These are phyloP conservation scores for Tipula vernalis DNA, from an alignment of 2,888 invertebrate species.

Conservation along the genomic window DNA sequence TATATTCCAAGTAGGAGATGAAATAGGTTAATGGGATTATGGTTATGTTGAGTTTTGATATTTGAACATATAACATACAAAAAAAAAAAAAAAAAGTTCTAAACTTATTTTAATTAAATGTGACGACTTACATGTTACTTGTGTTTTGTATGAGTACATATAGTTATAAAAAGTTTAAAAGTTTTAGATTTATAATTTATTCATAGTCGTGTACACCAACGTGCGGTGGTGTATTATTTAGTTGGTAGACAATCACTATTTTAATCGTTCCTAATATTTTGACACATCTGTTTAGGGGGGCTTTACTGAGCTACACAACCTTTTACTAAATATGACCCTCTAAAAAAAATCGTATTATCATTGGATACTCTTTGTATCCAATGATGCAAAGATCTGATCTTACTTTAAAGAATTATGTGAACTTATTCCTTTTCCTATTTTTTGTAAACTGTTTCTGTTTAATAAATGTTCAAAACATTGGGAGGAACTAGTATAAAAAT, in stretches of 20 bases:
- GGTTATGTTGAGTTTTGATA: neutral
- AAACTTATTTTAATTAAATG: neutral
- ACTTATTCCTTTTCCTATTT: no score
- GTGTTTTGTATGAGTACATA: neutral
- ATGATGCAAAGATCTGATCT: no score
- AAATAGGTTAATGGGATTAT: conserved; percentile 4
- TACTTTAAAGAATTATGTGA: no score
- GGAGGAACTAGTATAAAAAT: no score
- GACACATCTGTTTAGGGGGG: neutral
- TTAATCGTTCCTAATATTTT: neutral
- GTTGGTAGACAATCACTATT: neutral
- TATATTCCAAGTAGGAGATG: neutral
- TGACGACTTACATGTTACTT: neutral
- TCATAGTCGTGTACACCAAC: neutral
- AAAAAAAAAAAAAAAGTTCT: neutral
- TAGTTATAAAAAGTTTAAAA: neutral
- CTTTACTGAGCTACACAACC: neutral
- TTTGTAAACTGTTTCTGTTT: no score
- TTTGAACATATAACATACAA: neutral
- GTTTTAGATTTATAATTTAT: neutral
- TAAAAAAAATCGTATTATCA: no score
- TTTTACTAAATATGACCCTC: neutral
- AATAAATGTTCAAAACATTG: no score
- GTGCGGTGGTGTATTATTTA: neutral
- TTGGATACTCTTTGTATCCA: no score